Conservation (phyloP, 2,888 invertebrate species). For the Neria commutata region DNA sequence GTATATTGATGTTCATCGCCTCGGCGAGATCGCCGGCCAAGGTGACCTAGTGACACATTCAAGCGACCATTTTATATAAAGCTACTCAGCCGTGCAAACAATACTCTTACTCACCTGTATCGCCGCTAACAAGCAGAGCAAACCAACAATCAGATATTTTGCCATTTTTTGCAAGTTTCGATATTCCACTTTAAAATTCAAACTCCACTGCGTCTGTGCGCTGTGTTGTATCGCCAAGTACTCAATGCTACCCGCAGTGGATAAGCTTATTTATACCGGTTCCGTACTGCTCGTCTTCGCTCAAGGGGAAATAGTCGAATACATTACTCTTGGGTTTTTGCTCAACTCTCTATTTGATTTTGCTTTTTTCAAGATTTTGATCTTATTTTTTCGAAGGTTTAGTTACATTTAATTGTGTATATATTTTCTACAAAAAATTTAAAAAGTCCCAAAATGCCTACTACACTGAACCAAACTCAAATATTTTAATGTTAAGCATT, state of each 20-base stretch:
- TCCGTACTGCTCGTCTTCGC: conserved; percentile 6
- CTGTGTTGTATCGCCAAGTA: conserved; percentile 18
- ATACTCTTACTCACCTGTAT: conserved; percentile 37
- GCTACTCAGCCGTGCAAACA: too few species aligned
- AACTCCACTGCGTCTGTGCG: conserved; percentile 6
- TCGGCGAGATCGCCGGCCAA: conserved; percentile 37
- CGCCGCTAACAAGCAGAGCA: conserved; percentile 36
- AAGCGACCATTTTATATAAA: not conserved
- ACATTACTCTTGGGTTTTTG: too few species aligned
- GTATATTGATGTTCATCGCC: conserved; percentile 40
- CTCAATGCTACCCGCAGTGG: not conserved
- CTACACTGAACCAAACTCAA: too few species aligned
- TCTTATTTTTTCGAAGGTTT: too few species aligned
- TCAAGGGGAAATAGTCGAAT: conserved; percentile 27
- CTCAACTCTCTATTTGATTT: conserved; percentile 25
- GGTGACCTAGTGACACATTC: conserved; percentile 27
- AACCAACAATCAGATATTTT: conserved; percentile 38
- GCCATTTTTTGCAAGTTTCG: conserved; percentile 32
- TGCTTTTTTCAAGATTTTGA: too few species aligned
- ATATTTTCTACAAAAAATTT: too few species aligned
- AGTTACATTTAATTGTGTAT: too few species aligned
- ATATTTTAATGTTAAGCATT: too few species aligned
- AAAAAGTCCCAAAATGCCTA: too few species aligned
- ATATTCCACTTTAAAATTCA: not conserved
- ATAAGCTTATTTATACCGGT: conserved; percentile 40